These are phyloP conservation scores for Elysia crispata DNA, from an alignment of 2,888 invertebrate genomes.

Conservation along the genomic window DNA sequence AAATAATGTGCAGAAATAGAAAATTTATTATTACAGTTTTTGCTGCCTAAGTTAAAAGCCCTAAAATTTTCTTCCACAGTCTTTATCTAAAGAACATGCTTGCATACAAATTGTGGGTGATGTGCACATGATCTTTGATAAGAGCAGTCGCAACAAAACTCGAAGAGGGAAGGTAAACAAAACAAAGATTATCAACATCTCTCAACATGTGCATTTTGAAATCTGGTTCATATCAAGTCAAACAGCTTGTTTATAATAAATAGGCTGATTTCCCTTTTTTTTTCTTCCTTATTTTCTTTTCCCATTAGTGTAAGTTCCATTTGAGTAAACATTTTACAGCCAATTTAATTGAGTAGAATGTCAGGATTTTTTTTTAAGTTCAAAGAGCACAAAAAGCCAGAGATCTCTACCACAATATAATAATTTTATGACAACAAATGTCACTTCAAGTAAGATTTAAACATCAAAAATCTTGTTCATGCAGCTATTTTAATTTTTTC, in stretches of 20 bases:
- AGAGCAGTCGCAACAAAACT: constrained; percentile 79
- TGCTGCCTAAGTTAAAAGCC: too few relatives aligned
- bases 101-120: constrained; percentile 78
- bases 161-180: constrained; percentile 78
- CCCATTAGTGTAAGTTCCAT: too few relatives aligned
- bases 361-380: too few relatives aligned
- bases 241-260: neutral
- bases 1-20: too few relatives aligned
- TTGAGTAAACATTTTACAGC: too few relatives aligned
- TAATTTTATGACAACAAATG: too few relatives aligned
- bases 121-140: constrained; percentile 78
- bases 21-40: too few relatives aligned
- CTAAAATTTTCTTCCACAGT: constrained; percentile 70
- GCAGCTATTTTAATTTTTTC: neutral
- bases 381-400: neutral
- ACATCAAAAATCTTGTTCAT: neutral
- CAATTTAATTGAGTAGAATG: too few relatives aligned
- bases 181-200: too few relatives aligned
- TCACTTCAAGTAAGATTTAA: neutral
- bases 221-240: too few relatives aligned
- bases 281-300: too few relatives aligned
- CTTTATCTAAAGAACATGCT: constrained; percentile 80
- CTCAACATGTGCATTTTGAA: too few relatives aligned
- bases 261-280: neutral
- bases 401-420: neutral